Base-by-base conservation (phyloP, 2,113 vertebrate genomes). In the Aythya baeri region DNA sequence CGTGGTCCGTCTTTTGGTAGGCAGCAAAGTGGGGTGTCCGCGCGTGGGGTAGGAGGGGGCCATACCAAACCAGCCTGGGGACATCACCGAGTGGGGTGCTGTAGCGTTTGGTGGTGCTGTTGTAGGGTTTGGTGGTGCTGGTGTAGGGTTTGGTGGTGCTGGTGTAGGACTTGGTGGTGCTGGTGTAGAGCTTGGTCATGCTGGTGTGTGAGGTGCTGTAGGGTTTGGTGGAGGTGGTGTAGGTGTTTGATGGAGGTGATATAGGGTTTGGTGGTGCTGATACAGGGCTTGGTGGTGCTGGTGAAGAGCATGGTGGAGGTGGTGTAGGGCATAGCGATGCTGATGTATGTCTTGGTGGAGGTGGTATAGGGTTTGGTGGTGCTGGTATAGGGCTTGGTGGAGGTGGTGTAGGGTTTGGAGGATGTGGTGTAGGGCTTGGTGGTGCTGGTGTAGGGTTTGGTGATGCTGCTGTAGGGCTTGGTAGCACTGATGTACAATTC, bases 21-120 rank as follows among this genome's bases (percentile, higher is more conserved):
- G 61, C 34, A 81, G 22, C 21, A 41, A 38, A 9, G 11, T 0
- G 11, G 21, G 4, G 9, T 9, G 2, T 59, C 58, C 36, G 21
- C 36, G 14, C 1, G 0, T 2, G 25, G 20, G 27, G 23, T 11
- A 13, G 27, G 36, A 17, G 29, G 58, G 31, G 66, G 55, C 17
- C 43, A 22, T 3, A 3, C 34, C 23, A 66, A 84, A 71, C 20
- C 62, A 88, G 0, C 3, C 23, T 13, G 29, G 22, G 36, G 59
- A 32, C 50, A 16, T 38, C 16, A 4, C 23, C 50, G 7, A 7
- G 31, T 70, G 52, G 38, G 32, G 14, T 74, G 54, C 41, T 80
- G 34, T 32, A 58, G 57, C 38, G 21, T 52, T 17, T 84, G 34
- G 17, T 65, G 36, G 46, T n/a, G 44, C 8, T 38, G 11, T 7